Base-by-base conservation (phyloP, 2,888 invertebrate species). In the Erebia ligea region DNA sequence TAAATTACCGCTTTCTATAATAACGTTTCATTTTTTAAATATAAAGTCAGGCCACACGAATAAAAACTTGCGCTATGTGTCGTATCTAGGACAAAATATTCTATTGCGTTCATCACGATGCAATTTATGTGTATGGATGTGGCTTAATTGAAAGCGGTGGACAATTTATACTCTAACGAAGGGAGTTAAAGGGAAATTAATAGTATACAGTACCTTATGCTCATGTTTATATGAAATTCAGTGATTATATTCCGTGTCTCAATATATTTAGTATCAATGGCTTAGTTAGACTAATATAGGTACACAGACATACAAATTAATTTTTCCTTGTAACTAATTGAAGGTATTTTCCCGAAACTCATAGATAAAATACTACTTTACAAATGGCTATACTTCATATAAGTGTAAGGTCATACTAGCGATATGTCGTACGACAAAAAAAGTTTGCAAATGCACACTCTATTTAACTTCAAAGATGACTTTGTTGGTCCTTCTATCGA, bases 261-360 rank as follows among this genome's bases (percentile, higher is more conserved):
- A 19, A 69, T 54, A 64, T 65, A 64, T 62, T 65, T 61, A 64
- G 64, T 69, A 59, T 64, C 63, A 50, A 67, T 72, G 72, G 69
- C 17, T 71, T 71, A 73, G 73, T 40, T 73, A 73, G 73, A 67
- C 25, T 72, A 73, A 73, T 73, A 59, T 69, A 68, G 64, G 61
- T 62, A 50, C 48, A 48, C 13, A 15, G 62, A 10, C 48, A 50
- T 50, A 61, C 13, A 45, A 68, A 19, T 34, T 15, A 42, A 58
- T 21, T 45, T 59, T 21, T 34, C 34, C 17, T 56, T 56, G 25
- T 52, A 68, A 67, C 40, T 17, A 13, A 45, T 42, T 42, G 54
- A 68, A 57, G 13, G 13, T 61, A 15, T 45, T 59, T 45, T 48
- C 9, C 45, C 45, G 19, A 21, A 48, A 48, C 21, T 62, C 56